phyloP scores from a whole-genome alignment of 2,797 vertebrate genomes.

The Enteromius paludinosus region DNA sequence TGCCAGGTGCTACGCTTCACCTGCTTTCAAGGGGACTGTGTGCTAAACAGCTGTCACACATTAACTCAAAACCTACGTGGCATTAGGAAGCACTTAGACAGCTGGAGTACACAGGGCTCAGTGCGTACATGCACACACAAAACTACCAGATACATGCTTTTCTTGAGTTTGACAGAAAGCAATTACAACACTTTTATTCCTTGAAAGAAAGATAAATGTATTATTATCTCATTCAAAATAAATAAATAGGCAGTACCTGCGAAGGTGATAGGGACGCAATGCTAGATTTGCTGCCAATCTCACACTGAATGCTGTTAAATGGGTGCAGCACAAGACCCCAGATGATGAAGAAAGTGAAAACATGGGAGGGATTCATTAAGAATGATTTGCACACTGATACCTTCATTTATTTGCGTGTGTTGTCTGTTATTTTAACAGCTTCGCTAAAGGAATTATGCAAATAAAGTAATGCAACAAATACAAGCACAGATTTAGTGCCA shows the following conservation, averaged over 20 bases:
- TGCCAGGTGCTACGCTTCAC: slow-evolving; percentile 44
- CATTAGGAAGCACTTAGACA: slow-evolving; percentile 54
- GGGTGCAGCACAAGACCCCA: background rate
- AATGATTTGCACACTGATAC: background rate
- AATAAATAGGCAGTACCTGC: background rate
- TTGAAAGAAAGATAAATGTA: background rate
- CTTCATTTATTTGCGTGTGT: background rate
- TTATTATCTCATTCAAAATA: background rate
- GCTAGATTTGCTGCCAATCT: background rate
- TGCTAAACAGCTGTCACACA: slow-evolving; percentile 68
- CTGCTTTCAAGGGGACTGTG: slow-evolving; percentile 54
- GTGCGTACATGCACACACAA: background rate
- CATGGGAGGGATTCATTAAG: slow-evolving; percentile 4
- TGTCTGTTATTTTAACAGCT: slow-evolving; percentile 1
- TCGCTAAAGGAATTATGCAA: slow-evolving; percentile 4
- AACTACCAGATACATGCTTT: background rate
- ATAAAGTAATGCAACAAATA: background rate
- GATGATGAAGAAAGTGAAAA: background rate
- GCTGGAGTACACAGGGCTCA: background rate
- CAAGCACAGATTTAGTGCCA: background rate
- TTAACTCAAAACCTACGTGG: slow-evolving; percentile 57
- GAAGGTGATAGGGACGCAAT: background rate
- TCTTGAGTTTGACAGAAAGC: background rate
- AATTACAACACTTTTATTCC: background rate
- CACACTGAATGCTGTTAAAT: background rate